Evolutionary conservation across 2,797 vertebrate species (phyloP), one percentile per base, ranked within the genome.

Genomic region (Sebastolobus alascanus): DNA sequence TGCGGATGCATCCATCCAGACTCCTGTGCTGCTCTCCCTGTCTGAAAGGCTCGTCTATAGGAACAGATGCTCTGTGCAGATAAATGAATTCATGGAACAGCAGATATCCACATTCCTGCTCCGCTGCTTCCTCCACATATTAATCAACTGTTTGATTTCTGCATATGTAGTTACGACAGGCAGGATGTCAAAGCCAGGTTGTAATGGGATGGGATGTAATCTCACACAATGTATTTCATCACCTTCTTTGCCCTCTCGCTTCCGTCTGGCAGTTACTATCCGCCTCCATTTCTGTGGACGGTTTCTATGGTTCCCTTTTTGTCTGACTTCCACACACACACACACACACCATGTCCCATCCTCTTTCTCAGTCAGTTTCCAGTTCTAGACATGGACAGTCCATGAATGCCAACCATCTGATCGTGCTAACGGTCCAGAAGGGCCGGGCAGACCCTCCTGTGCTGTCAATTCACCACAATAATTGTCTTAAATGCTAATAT

Each of bases 391-490:
- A 73, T 37, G 77, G 58, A 77, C 3, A 4, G 66, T 58, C 56
- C 64, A 75, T 50, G 74, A 84, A 87, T 82, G 84, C 89, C 90
- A 89, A 90, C 94, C 94, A 95, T 95, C 94, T 95, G 94, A 94
- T 91, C 60, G 46, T 74, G 71, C 81, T 88, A 84, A 79, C 79
- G 66, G 86, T 90, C 84, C 93, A 96, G 92, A 92, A 93, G 91
- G 91, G 56, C 61, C 33, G 60, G 63, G 59, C 85, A 91, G 88
- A 87, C 74, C 78, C 14, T 87, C 64, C 46, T 80, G 71, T 77
- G 69, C 80, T 76, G 67, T 74, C 72, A 67, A 82, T 87, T 84
- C 33, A 77, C 46, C 40, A 58, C 60, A 84, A 59, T 55, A 68
- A 35, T 35, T 71, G 33, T 82, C 37, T 33, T 11, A 60, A 75